Conservation (phyloP, 1,140 invertebrate species). For the Trichonephila clavipes region DNA sequence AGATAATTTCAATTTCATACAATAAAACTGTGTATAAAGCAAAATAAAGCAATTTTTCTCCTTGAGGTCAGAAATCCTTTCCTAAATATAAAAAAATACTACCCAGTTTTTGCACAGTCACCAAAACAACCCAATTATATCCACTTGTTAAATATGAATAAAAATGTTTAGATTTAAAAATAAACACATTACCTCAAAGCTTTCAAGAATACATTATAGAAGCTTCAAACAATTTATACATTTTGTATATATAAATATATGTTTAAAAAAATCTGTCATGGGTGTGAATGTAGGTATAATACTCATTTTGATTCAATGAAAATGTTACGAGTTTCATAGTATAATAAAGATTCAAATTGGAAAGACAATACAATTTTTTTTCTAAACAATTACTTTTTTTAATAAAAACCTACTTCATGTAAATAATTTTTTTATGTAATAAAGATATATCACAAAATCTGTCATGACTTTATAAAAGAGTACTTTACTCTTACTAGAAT, state of each 20-base stretch:
- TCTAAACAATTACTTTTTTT: slow-evolving; percentile 15
- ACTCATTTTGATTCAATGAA: neutral
- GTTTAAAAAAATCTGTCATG: slow-evolving; percentile 18
- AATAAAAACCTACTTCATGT: slow-evolving; percentile 32
- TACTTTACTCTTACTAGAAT: slow-evolving; percentile 7
- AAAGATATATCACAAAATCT: slow-evolving; percentile 28
- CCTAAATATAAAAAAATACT: too few species aligned
- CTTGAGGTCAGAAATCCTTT: too few species aligned
- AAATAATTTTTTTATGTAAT: slow-evolving; percentile 20
- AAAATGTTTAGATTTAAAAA: neutral
- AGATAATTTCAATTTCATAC: too few species aligned
- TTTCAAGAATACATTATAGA: slow-evolving; percentile 22
- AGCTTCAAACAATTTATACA: slow-evolving; percentile 4
- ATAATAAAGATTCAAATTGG: slow-evolving; percentile 35
- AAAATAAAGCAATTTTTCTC: too few species aligned
- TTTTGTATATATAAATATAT: slow-evolving; percentile 45
- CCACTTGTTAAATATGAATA: neutral
- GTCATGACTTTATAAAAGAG: slow-evolving; percentile 26
- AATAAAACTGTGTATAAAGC: too few species aligned
- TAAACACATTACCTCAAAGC: neutral
- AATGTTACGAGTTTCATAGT: slow-evolving; percentile 5
- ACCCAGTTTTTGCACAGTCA: too few species aligned
- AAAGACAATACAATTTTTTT: slow-evolving; percentile 29
- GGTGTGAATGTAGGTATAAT: slow-evolving; percentile 36
- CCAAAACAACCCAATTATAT: too few species aligned